Evolutionary conservation across 1,140 invertebrate genomes (phyloP), one percentile per base, ranked within the genome.

Genomic region (Hyles euphorbiae): DNA sequence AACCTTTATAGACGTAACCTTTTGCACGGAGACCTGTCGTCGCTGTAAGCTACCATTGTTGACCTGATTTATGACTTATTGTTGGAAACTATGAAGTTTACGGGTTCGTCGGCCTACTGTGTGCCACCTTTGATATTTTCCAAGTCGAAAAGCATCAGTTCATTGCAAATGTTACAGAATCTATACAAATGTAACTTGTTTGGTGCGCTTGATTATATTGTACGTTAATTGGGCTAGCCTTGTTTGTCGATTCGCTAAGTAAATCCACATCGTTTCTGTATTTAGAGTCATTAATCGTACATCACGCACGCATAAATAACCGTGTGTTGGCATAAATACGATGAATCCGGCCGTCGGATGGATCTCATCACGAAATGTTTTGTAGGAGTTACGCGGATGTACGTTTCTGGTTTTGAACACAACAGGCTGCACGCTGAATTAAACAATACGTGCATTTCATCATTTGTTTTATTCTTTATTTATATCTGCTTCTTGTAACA

Each of bases 1-100:
- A 49, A 48, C 45, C 45, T 56, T 56, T 49, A 33, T 34, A 9
- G 3, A 34, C 11, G 34, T 12, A 36, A 53, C 34, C 11, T 53
- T 12, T 34, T 40, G 8, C 34, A 40, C n/a, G 34, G 34, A 53
- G 52, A 40, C 34, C n/a, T 53, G 52, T 12, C 10, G 6, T 34
- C 32, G 50, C 50, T 6, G 10, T 40, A 45, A 43, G 12, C n/a
- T 33, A 34, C 32, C 48, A 33, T 40, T 60, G 60, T 58, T 50
- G 72, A 64, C 67, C 67, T 67, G 58, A 72, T 72, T 76, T 70
- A 79, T 63, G 58, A 52, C 50, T 53, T 68, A 78, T 70, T 75
- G 65, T 74, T 72, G 54, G 70, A 68, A 68, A 63, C 61, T 47
- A 60, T 70, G 67, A 63, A 63, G 53, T 74, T 63, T 72, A 73